These are phyloP conservation scores for Sakesphorus luctuosus DNA, from an alignment of 2,113 vertebrate genomes.

Conservation along the genomic window DNA sequence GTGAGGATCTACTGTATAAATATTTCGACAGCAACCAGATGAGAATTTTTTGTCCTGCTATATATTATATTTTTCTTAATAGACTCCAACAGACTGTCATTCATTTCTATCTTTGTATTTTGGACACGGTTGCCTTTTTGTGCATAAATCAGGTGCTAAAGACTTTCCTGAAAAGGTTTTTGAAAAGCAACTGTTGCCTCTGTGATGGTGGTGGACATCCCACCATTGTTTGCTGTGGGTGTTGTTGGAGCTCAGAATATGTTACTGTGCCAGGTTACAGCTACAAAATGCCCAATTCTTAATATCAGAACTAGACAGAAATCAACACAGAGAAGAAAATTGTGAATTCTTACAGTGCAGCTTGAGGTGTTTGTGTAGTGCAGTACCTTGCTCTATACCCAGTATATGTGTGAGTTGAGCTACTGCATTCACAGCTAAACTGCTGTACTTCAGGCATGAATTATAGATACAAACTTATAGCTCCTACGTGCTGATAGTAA, in stretches of 20 bases:
- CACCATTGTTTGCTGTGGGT: background rate
- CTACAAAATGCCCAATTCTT: background rate
- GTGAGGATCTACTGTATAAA: constrained; percentile 22
- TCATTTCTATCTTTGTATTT: background rate
- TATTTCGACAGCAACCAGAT: background rate
- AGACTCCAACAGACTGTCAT: background rate
- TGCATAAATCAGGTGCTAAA: background rate
- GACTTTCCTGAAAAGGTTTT: background rate
- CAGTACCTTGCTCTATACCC: background rate
- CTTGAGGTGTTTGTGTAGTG: background rate
- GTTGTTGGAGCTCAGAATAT: background rate
- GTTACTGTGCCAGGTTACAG: background rate
- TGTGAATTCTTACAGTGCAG: background rate
- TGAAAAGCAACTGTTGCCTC: background rate
- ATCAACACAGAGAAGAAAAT: background rate
- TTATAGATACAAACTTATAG: background rate
- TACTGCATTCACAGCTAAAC: background rate
- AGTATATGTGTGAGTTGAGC: background rate
- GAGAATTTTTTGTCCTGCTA: background rate
- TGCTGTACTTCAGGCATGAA: background rate
- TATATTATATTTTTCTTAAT: background rate
- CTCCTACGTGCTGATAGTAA: background rate
- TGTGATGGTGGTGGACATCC: background rate
- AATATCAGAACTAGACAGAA: background rate
- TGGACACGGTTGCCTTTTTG: background rate